Evolutionary conservation across 2,797 vertebrate genomes (phyloP), one percentile per base, ranked within the genome.

Genomic region (Phyllotis vaccarum): DNA sequence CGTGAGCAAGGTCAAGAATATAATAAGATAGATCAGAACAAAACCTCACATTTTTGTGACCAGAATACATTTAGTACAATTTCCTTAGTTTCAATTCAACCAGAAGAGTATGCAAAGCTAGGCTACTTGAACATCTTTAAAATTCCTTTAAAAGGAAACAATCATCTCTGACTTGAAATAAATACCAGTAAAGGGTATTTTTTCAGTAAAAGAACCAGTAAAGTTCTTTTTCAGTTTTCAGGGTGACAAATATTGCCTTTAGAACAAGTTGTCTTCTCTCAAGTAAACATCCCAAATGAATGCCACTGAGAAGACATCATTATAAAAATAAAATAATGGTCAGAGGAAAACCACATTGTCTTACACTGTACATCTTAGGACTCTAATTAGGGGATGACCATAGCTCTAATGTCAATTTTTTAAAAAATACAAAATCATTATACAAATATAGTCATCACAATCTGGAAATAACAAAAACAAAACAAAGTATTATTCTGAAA

Each of bases 401-500:
- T 56, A 34, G 29, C 1, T 93, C 76, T 95, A 75, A 66, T 95
- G 34, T 85, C 93, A 90, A 83, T 89, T 89, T 86, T 72, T 93
- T 58, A n/a, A 95, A 95, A 49, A 94, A 58, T 1, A 0, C 56
- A 43, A 66, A 88, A 89, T 72, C 85, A 81, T 1, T 34, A 24
- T 14, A 94, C 58, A 75, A 91, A 78, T 7, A 17, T 0, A 1
- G 87, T 19, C 37, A 27, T 37, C 70, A 75, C 81, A 19, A 3
- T 40, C 31, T 46, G n/a, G 11, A 74, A 46, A 72, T 93, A 96
- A 95, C 0, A 60, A 43, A 94, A 40, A 43, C 22, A 93, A 96
- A 96, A 79, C 49, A 93, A 96, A 96, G 75, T 52, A 4, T 58
- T 95, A 72, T 64, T 96, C 94, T 72, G 86, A 82, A 34, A 78